A percentile compares a stretch with the other conserved stretches of the same genome.
Conservation (phyloP, 64 coral and sea anemone genomes). For the Exaiptasia diaphana region DNA sequence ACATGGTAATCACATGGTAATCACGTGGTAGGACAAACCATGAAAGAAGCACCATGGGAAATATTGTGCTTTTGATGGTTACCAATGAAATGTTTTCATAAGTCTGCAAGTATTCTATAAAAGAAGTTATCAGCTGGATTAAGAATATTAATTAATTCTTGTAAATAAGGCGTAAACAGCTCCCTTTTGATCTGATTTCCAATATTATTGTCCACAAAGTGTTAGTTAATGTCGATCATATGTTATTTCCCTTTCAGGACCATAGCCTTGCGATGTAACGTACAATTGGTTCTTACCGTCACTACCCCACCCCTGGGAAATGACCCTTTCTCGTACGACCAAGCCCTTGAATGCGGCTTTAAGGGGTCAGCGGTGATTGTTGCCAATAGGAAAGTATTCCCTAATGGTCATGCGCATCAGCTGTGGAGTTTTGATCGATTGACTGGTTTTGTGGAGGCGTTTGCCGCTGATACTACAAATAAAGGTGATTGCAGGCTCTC, state of each 20-base stretch:
- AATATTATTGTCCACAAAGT: no score
- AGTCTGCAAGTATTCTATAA: no score
- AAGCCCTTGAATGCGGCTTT: conserved; percentile 47
- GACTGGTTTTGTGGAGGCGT: conserved; percentile 81
- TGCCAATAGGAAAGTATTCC: conserved; percentile 54
- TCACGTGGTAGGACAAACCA: no score
- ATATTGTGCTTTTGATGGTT: no score
- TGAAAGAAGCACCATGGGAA: no score
- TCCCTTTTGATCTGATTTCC: no score
- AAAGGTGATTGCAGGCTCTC: conserved; percentile 82
- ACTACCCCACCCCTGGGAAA: conserved; percentile 67
- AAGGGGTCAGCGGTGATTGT: conserved; percentile 73
- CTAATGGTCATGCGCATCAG: conserved; percentile 84
- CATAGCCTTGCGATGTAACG: conserved; percentile 70
- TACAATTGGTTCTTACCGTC: conserved; percentile 79
- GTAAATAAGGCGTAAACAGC: no score
- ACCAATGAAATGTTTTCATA: no score
- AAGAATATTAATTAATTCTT: no score
- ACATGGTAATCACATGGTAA: no score
- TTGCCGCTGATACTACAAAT: conserved; percentile 74
- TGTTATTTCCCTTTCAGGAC: conserved; percentile 36
- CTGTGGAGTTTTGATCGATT: conserved; percentile 77
- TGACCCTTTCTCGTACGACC: conserved; percentile 59
- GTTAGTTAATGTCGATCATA: no score
- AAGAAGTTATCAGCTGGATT: no score